Base-by-base conservation (phyloP, 2,113 vertebrate genomes). In the Protobothrops flavoviridis region DNA sequence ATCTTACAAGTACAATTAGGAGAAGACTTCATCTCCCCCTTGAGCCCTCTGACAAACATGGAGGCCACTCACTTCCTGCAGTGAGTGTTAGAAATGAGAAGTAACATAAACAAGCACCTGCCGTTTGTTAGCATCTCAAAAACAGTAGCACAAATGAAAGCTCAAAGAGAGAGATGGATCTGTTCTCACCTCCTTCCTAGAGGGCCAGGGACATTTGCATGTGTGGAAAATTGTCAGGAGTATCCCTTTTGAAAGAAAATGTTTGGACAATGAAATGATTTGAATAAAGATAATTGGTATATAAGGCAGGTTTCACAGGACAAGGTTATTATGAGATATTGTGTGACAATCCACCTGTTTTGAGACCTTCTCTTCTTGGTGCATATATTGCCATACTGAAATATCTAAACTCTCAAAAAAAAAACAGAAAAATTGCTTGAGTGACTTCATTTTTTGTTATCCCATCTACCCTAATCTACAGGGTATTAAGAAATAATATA, bases 381-480 rank as follows among this genome's bases (percentile, higher is more conserved):
- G 69, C 88, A 89, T 69, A 94, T 93, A n/a, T 45, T 45, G 53
- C 64, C 86, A 13, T 90, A 89, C 52, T 45, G 2, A 0, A 93
- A 53, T 10, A 74, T 45, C 6, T 55, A 43, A 93, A 81, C 61
- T 86, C 57, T 87, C 50, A 56, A 90, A 88, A 91, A 89, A 48
- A 43, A 43, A 45, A 48, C 57, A 93, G 15, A 92, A 92, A 64
- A 45, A 88, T 52, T 85, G 89, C 29, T 91, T 90, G 90, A 94
- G 94, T 90, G 48, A 52, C 8, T 5, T 90, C 33, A 43, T 0
- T 91, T n/a, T 85, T 86, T 69, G 12, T 90, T 56, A 23, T 61
- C 91, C 93, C 8, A 91, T n/a, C 93, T 94, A 24, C 86, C 92
- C 50, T 94, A 92, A 92, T 69, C 50, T 53, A 86, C 89, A 96